Percentiles rank a stretch among this genome's conserved stretches.
phyloP scores from a whole-genome alignment of 2,113 vertebrate species.

The Recurvirostra avosetta region DNA sequence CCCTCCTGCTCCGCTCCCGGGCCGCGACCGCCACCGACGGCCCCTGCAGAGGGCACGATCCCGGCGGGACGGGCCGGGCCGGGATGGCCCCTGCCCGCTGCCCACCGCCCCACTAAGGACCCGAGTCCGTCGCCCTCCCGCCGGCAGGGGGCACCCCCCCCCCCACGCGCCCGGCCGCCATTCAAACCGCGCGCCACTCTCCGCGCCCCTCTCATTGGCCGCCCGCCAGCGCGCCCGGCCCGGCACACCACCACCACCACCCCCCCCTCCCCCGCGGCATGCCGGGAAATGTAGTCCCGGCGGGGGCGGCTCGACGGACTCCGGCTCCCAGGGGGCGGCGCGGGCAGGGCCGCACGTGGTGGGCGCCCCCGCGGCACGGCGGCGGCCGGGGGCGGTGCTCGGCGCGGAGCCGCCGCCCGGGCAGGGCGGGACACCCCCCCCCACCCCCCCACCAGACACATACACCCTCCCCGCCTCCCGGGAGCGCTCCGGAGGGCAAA shows the following conservation, averaged over 20 bases:
- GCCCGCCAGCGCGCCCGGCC: not conserved
- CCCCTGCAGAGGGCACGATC: too few relatives aligned
- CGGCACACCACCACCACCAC: too few relatives aligned
- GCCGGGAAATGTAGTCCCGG: slow-evolving; percentile 29
- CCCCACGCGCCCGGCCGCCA: not conserved
- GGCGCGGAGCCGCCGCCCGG: not conserved
- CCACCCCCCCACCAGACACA: not conserved
- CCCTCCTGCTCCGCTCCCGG: accelerated
- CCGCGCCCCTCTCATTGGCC: slow-evolving; percentile 18
- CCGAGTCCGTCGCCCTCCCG: not conserved
- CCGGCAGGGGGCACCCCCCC: not conserved
- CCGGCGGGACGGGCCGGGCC: accelerated
- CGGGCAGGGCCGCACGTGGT: slow-evolving; percentile 28
- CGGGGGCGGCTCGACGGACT: not conserved
- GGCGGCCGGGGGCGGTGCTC: not conserved
- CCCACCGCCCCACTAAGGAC: not conserved
- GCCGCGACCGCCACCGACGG: too few relatives aligned
- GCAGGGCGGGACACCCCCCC: not conserved
- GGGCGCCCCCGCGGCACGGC: not conserved
- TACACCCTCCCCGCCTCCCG: not conserved
- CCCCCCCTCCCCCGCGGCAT: too few relatives aligned
- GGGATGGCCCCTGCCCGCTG: too few relatives aligned
- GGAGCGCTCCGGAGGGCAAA: not conserved
- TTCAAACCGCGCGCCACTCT: slow-evolving; percentile 54
- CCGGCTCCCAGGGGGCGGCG: not conserved